Evolutionary conservation across 2,113 vertebrate genomes (phyloP).

Genomic region (Morphnarchus princeps): DNA sequence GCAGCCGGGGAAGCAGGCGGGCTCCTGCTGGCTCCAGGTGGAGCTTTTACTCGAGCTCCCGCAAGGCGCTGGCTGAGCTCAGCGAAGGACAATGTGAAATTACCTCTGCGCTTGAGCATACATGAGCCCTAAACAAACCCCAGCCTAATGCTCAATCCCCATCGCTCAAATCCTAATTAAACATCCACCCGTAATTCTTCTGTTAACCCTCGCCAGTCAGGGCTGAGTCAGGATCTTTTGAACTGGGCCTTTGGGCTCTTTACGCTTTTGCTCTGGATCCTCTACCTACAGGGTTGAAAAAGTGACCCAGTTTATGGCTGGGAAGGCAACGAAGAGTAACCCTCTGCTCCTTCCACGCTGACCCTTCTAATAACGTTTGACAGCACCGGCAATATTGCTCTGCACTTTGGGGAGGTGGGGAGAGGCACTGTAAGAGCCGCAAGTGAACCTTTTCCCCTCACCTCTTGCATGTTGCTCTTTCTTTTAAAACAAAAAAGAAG

Average conservation of each 20-base stretch:
- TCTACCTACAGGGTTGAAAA: slow-evolving; percentile 27
- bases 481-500: neutral
- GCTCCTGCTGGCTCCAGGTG: slow-evolving; percentile 52
- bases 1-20: neutral
- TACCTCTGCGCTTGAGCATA: neutral
- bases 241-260: neutral
- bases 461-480: neutral
- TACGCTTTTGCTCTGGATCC: neutral
- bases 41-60: slow-evolving; percentile 70
- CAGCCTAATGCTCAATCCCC: slow-evolving; percentile 13
- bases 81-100: neutral
- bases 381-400: neutral
- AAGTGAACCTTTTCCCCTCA: neutral
- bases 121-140: slow-evolving; percentile 37
- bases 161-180: slow-evolving; percentile 58
- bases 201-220: slow-evolving; percentile 37
- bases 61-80: neutral
- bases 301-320: slow-evolving; percentile 38
- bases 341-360: neutral
- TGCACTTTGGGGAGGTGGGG: neutral
- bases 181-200: slow-evolving; percentile 10
- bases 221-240: neutral
- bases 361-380: neutral
- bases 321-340: neutral
- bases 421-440: neutral